These are phyloP conservation scores for Ophion obscuratus DNA, from an alignment of 2,888 invertebrate genomes.

Conservation along the genomic window DNA sequence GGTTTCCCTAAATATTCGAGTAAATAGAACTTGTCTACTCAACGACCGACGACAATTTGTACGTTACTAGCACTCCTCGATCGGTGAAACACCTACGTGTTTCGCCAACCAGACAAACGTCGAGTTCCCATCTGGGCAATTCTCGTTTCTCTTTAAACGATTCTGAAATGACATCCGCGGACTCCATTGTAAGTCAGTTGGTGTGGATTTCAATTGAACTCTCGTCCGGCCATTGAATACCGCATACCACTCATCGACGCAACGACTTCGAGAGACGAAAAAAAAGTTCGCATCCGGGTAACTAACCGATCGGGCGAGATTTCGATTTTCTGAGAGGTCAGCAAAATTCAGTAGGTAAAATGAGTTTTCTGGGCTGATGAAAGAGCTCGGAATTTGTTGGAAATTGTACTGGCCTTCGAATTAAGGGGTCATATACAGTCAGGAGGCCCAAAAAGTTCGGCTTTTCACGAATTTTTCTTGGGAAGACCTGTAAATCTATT, in stretches of 20 bases:
- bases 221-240: slow-evolving; percentile 67
- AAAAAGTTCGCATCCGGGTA: background rate
- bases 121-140: slow-evolving; percentile 59
- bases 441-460: too few species aligned
- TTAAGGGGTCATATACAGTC: too few species aligned
- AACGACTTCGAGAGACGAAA: slow-evolving; percentile 16
- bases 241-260: background rate
- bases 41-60: slow-evolving; percentile 3
- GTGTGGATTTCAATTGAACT: slow-evolving; percentile 75
- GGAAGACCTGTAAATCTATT: too few species aligned
- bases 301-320: background rate
- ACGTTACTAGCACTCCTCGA: slow-evolving; percentile 5
- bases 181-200: slow-evolving; percentile 75
- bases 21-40: slow-evolving; percentile 15
- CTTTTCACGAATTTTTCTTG: too few species aligned
- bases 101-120: slow-evolving; percentile 43
- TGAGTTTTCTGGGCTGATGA: too few species aligned
- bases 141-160: slow-evolving; percentile 61
- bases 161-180: slow-evolving; percentile 66
- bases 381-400: too few species aligned
- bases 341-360: background rate
- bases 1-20: background rate
- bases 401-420: too few species aligned
- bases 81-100: slow-evolving; percentile 24
- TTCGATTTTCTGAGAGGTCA: background rate